These are phyloP conservation scores for Ceryle rudis DNA, from an alignment of 2,797 vertebrate genomes.

Conservation along the genomic window DNA sequence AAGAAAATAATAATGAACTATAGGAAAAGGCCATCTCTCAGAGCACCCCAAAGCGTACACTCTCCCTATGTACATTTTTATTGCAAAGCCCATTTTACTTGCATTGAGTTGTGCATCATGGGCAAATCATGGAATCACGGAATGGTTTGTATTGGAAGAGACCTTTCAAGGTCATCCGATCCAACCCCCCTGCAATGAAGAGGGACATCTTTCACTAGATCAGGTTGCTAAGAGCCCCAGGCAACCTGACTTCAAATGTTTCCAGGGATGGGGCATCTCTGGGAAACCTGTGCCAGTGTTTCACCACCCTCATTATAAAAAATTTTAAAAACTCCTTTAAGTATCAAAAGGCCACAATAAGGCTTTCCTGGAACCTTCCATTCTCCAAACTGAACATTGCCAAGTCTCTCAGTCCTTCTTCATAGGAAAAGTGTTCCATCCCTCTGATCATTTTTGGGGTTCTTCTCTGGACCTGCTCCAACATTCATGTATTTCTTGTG, in stretches of 20 bases:
- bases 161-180: neutral
- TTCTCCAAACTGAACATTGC: neutral
- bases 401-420: neutral
- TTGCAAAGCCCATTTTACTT: neutral
- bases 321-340: neutral
- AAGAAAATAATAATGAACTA: neutral
- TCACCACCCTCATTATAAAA: neutral
- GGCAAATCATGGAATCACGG: neutral
- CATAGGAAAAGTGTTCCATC: too few relatives aligned
- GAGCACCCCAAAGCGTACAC: neutral
- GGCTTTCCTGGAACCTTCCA: neutral
- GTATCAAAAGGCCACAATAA: neutral
- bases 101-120: neutral
- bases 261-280: neutral
- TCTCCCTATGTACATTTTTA: accelerated
- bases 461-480: too few relatives aligned
- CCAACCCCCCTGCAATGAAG: neutral
- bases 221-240: neutral
- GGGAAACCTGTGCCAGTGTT: neutral
- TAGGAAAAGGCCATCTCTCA: neutral
- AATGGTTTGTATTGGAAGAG: neutral
- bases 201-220: neutral
- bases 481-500: too few relatives aligned
- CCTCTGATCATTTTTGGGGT: too few relatives aligned
- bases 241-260: neutral